These are phyloP conservation scores for Orchesellides sinensis DNA, from an alignment of 2,888 invertebrate genomes.

Conservation along the genomic window DNA sequence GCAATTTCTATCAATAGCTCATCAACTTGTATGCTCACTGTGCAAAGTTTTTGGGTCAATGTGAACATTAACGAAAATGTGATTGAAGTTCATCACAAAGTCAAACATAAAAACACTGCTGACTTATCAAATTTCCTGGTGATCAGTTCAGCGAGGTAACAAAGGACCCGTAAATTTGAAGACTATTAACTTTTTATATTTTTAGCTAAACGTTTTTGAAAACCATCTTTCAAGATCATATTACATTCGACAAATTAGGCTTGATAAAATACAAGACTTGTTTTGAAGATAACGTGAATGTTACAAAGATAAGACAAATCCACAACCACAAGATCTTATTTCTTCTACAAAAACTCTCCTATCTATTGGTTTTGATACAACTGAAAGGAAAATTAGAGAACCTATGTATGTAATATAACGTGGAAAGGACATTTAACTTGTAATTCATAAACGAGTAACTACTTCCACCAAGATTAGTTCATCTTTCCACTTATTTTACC, in stretches of 20 bases:
- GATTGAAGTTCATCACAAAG: too few species aligned
- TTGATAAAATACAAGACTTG: slow-evolving; percentile 41
- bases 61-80: too few species aligned
- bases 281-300: slow-evolving; percentile 45
- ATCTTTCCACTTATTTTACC: neutral
- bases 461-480: neutral
- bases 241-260: slow-evolving; percentile 47
- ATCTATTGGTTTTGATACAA: neutral
- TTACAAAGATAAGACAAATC: slow-evolving; percentile 19
- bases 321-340: neutral
- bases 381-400: neutral
- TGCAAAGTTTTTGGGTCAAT: slow-evolving; percentile 21
- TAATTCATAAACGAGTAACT: too few species aligned
- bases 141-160: too few species aligned
- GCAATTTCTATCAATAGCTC: too few species aligned
- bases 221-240: slow-evolving; percentile 4
- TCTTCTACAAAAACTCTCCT: neutral
- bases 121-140: too few species aligned
- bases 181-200: too few species aligned
- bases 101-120: too few species aligned
- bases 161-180: too few species aligned
- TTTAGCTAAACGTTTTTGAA: neutral
- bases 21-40: too few species aligned
- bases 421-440: neutral
- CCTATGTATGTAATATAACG: neutral